A percentile compares a stretch with the other conserved stretches of the same genome.
These are phyloP conservation scores for Diachrysia chrysitis DNA, from an alignment of 2,888 invertebrate genomes.

Conservation along the genomic window DNA sequence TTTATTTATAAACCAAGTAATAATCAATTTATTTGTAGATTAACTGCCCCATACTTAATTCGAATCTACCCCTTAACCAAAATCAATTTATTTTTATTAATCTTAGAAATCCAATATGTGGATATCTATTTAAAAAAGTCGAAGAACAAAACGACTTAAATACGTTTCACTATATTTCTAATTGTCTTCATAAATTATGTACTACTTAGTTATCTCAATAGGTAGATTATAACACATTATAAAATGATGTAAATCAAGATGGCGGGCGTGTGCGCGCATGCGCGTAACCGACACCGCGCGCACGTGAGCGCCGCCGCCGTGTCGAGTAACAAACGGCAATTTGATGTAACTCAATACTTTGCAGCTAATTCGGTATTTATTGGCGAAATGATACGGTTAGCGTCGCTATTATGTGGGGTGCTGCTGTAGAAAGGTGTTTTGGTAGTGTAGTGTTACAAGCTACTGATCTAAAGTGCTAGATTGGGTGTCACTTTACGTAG, in stretches of 20 bases:
- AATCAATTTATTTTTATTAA: too few relatives aligned
- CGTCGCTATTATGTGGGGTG: conserved; percentile 19
- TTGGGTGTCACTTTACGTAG: neutral
- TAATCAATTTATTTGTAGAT: too few relatives aligned
- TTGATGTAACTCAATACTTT: conserved; percentile 55
- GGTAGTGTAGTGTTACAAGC: conserved; percentile 3
- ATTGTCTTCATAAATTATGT: too few relatives aligned
- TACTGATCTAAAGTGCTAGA: conserved; percentile 1
- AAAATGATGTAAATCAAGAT: conserved; percentile 58
- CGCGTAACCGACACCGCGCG: conserved; percentile 49
- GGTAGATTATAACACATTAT: conserved; percentile 14
- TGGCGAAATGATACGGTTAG: conserved; percentile 49
- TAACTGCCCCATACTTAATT: too few relatives aligned
- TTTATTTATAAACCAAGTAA: too few relatives aligned
- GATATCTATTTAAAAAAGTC: too few relatives aligned
- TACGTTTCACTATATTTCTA: too few relatives aligned
- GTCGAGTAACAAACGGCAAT: conserved; percentile 60
- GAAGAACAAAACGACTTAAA: neutral
- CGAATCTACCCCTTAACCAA: too few relatives aligned
- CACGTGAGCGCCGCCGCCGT: conserved; percentile 48
- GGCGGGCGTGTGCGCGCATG: conserved; percentile 58
- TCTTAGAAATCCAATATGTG: too few relatives aligned
- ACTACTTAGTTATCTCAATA: neutral
- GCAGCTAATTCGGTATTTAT: conserved; percentile 56
- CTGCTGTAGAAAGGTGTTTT: conserved; percentile 20